Conservation (phyloP, 2,113 vertebrate genomes). For the Bubalus kerabau region DNA sequence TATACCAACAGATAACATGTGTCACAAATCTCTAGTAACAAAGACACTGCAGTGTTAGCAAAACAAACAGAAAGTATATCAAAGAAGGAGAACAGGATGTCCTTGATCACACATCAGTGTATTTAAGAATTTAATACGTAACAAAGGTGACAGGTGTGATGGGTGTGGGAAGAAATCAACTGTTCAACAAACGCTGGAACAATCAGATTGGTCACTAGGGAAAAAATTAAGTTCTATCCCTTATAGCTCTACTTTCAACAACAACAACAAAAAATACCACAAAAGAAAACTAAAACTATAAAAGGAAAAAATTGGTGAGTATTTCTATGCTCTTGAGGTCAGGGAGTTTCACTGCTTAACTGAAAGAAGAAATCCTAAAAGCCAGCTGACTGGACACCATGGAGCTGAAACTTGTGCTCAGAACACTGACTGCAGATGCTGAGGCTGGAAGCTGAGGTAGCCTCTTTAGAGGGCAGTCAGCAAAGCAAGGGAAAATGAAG, state of each 20-base stretch:
- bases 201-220: not conserved
- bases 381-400: not conserved
- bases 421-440: no score
- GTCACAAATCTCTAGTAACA: not conserved
- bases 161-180: not conserved
- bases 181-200: not conserved
- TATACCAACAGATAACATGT: not conserved
- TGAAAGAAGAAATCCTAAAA: not conserved
- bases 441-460: not conserved
- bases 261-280: constrained; percentile 1
- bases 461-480: not conserved
- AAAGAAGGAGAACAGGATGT: not conserved
- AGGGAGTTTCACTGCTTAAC: not conserved
- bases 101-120: not conserved
- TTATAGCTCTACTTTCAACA: not conserved
- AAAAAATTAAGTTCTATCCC: not conserved
- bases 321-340: not conserved
- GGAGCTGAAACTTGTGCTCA: not conserved
- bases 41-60: not conserved
- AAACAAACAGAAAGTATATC: not conserved
- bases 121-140: not conserved
- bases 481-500: not conserved
- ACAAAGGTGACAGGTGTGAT: not conserved
- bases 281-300: constrained; percentile 15
- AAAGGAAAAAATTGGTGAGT: not conserved